Base-by-base conservation (phyloP, 2,888 invertebrate genomes). In the Tipula helvola region DNA sequence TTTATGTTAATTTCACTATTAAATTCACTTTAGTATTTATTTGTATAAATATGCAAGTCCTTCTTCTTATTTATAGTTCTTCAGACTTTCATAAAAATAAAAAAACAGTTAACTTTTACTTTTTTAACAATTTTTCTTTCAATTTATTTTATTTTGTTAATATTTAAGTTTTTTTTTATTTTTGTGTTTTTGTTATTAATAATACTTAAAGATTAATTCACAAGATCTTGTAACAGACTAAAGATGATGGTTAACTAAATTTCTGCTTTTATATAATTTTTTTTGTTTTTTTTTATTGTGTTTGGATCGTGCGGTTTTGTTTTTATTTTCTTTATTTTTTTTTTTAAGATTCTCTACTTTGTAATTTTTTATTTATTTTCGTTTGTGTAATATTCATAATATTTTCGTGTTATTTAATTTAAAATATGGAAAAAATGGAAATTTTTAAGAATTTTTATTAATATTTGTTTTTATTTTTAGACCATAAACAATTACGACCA, bases 191-290 rank as follows among this genome's bases (percentile, higher is more conserved):
- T 84, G 5, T 83, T 83, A 8, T 39, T 84, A 13, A 39, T 84
- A 39, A 41, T 84, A 39, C 39, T 16, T 39, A 84, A 5, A 12
- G 36, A 36, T 39, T 39, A 84, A 84, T 84, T 84, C 84, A 84
- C 84, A 84, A 84, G 84, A 84, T 84, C 41, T 84, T 84, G 36
- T 36, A 84, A 39, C 16, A 84, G 41, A 84, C 84, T 84, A 41
- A 84, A 84, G 84, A 84, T 41, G 41, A 84, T 84, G 36, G 36
- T 36, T 39, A 84, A 41, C 39, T 39, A 84, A 84, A 39, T 84
- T 84, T 84, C 84, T 39, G 84, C 84, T 84, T 84, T 84, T 84
- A 84, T 84, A 84, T 84, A 84, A 39, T 84, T 84, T 39, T 84
- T 36, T 83, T 83, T 16, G 1, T 12, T 16, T 8, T 36, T 39